Conservation (phyloP, 1,140 invertebrate species). For the Tetraneura akinire region DNA sequence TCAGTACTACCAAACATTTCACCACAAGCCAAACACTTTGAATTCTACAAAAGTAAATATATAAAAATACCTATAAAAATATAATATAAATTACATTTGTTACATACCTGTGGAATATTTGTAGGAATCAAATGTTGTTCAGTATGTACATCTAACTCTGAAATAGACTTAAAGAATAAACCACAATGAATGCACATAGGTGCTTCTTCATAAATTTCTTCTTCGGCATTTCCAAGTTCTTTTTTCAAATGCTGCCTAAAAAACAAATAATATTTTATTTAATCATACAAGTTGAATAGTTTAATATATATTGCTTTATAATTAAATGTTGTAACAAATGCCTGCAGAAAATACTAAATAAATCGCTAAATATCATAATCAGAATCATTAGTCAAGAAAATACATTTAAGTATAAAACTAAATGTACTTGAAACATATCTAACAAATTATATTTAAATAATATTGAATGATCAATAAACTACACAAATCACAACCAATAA, state of each 20-base stretch:
- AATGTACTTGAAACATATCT: too few relatives aligned
- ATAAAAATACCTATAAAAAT: neutral
- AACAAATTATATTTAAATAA: too few relatives aligned
- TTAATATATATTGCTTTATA: too few relatives aligned
- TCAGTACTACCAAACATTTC: constrained; percentile 65
- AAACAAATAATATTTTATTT: neutral
- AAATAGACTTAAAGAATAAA: constrained; percentile 71
- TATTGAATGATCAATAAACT: too few relatives aligned
- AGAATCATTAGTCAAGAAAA: too few relatives aligned
- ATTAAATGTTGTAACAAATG: too few relatives aligned
- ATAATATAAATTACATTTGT: constrained; percentile 49
- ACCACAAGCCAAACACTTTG: constrained; percentile 67
- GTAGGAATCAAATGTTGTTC: constrained; percentile 51
- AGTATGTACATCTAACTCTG: constrained; percentile 74
- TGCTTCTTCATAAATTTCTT: constrained; percentile 60
- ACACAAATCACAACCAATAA: too few relatives aligned
- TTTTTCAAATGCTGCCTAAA: constrained; percentile 57
- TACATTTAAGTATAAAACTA: too few relatives aligned
- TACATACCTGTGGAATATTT: constrained; percentile 27
- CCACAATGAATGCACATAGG: constrained; percentile 76
- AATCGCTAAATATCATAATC: too few relatives aligned
- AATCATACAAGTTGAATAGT: neutral
- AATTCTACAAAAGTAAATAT: constrained; percentile 51
- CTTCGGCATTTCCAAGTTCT: constrained; percentile 60
- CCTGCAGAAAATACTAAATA: too few relatives aligned